Evolutionary conservation across 2,797 vertebrate species (phyloP).

Genomic region (Sebastes cheni): DNA sequence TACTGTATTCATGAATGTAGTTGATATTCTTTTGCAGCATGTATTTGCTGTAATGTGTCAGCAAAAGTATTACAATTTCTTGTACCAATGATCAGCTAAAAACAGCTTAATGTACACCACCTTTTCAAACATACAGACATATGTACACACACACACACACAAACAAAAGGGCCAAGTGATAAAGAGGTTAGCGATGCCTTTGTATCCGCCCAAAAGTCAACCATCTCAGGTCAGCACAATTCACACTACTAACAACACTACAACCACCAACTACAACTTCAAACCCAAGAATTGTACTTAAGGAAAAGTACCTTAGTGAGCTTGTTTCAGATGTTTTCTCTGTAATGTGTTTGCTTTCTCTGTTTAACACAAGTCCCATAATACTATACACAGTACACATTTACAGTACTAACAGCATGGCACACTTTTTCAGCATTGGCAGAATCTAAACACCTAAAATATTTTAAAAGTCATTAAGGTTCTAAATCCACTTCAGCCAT

Average conservation of each 20-base stretch:
- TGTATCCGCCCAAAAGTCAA: conserved; percentile 34
- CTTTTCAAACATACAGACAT: conserved; percentile 6
- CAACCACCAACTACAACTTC: background rate
- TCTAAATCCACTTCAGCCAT: conserved; percentile 38
- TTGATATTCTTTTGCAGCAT: conserved; percentile 67
- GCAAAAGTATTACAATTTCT: conserved; percentile 45
- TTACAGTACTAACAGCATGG: conserved; percentile 10
- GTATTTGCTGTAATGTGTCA: conserved; percentile 55
- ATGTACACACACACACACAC: background rate
- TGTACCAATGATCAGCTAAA: conserved; percentile 51
- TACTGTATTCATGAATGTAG: conserved; percentile 76
- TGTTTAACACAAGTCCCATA: background rate
- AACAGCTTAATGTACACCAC: conserved; percentile 23
- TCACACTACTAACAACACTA: conserved; percentile 34
- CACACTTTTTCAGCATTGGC: background rate
- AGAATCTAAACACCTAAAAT: conserved; percentile 10
- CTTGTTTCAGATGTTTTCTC: conserved; percentile 24
- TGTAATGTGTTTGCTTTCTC: conserved; percentile 5
- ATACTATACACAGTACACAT: background rate
- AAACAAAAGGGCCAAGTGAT: conserved; percentile 17
- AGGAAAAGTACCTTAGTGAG: conserved; percentile 23
- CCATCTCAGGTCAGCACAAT: conserved; percentile 71
- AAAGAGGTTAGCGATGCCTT: conserved; percentile 26
- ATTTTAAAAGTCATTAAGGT: conserved; percentile 26
- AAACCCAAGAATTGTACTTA: conserved; percentile 32